Percentiles rank a stretch among this genome's conserved stretches.
phyloP scores from a whole-genome alignment of 1,140 invertebrate genomes.

The Ceratina japonica region DNA sequence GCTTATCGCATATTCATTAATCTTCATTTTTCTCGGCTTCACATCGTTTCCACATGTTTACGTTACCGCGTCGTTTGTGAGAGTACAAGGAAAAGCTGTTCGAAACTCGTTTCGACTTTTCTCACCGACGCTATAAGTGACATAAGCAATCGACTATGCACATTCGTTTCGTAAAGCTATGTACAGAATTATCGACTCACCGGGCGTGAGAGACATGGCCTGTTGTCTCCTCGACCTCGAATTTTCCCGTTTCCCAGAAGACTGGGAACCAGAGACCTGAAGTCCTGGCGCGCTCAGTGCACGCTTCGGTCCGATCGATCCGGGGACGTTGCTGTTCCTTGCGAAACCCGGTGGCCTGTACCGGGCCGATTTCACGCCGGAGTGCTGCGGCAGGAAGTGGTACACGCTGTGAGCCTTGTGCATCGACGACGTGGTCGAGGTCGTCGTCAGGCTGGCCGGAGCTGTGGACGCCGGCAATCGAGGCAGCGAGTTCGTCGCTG shows the following conservation, averaged over 20 bases:
- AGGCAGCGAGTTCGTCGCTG: conserved; percentile 87
- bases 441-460: conserved; percentile 76
- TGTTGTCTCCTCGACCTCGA: conserved; percentile 71
- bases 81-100: no score
- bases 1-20: neutral
- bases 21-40: neutral
- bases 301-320: conserved; percentile 81
- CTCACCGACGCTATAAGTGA: neutral
- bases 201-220: conserved; percentile 79
- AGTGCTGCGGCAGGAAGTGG: conserved; percentile 81
- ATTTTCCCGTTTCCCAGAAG: conserved; percentile 66
- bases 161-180: no score
- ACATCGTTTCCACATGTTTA: no score
- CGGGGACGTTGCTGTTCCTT: conserved; percentile 70
- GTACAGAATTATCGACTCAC: conserved; percentile 73
- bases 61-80: no score
- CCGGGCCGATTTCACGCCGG: conserved; percentile 89
- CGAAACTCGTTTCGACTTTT: neutral
- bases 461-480: conserved; percentile 83
- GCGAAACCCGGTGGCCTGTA: conserved; percentile 90
- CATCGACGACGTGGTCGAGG: conserved; percentile 79
- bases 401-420: conserved; percentile 86
- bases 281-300: conserved; percentile 87
- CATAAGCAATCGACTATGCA: conserved; percentile 4
- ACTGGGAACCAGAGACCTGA: conserved; percentile 78